Evolutionary conservation across 2,888 invertebrate species (phyloP).

Genomic region (Zonitis immaculata): DNA sequence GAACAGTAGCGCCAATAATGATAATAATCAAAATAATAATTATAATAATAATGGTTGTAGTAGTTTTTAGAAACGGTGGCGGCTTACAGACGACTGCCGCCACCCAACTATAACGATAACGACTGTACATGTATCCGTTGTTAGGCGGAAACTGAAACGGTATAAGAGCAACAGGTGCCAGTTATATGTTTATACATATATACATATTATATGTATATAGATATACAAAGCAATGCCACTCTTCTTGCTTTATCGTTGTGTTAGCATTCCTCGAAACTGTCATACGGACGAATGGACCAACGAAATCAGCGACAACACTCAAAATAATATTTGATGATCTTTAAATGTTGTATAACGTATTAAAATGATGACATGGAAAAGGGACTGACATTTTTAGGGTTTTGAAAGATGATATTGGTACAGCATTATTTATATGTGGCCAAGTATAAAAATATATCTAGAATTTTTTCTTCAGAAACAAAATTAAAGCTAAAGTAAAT

Average conservation of each 20-base stretch:
- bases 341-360: not conserved
- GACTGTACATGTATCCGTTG: slow-evolving; percentile 30
- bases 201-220: too few relatives aligned
- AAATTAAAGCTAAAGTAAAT: too few relatives aligned
- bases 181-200: too few relatives aligned
- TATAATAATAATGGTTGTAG: not conserved
- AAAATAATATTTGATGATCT: not conserved
- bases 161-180: slow-evolving; percentile 24
- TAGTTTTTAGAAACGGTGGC: not conserved
- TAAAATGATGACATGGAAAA: not conserved
- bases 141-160: slow-evolving; percentile 30
- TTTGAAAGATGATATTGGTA: not conserved
- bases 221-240: too few relatives aligned
- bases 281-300: slow-evolving; percentile 5
- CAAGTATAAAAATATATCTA: too few relatives aligned
- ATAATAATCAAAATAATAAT: not conserved
- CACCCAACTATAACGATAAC: slow-evolving; percentile 17
- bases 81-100: slow-evolving; percentile 1
- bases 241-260: slow-evolving; percentile 2
- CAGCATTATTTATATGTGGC: not conserved
- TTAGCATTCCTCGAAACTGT: slow-evolving; percentile 8
- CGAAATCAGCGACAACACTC: not conserved
- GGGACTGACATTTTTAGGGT: not conserved
- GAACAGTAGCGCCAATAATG: not conserved
- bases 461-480: too few relatives aligned